A percentile compares a stretch with the other conserved stretches of the same genome.
Conservation (phyloP, 2,113 vertebrate species). For the Salvelinus sp. region DNA sequence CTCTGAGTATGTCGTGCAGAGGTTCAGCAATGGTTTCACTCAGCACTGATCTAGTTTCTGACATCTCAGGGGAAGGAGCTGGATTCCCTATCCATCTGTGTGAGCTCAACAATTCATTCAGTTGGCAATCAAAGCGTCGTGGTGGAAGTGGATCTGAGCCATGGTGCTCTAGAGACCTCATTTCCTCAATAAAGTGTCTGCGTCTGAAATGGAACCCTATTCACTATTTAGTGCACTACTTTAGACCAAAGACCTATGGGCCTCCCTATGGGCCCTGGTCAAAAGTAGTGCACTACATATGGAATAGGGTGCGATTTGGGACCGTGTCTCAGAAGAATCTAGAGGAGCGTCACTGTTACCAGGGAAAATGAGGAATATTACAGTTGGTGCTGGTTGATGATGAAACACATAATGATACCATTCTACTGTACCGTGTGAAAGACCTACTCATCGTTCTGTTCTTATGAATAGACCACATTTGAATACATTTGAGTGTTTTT, state of each 20-base stretch:
- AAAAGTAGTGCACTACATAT: too few relatives aligned
- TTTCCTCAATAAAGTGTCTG: constrained; percentile 54
- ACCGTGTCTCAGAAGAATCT: too few relatives aligned
- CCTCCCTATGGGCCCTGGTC: too few relatives aligned
- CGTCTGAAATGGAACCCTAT: background rate
- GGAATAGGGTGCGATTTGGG: too few relatives aligned
- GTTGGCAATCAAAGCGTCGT: constrained; percentile 56
- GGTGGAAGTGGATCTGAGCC: constrained; percentile 52
- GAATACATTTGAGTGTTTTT: too few relatives aligned
- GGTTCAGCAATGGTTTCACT: constrained; percentile 50
- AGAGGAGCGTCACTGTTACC: too few relatives aligned
- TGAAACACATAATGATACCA: background rate
- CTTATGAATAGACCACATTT: too few relatives aligned
- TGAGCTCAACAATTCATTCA: constrained; percentile 64
- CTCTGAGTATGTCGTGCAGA: background rate
- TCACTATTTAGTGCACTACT: background rate
- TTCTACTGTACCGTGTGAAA: background rate
- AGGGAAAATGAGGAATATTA: background rate
- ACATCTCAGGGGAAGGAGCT: constrained; percentile 54
- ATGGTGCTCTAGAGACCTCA: constrained; percentile 58
- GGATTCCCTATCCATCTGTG: constrained; percentile 55
- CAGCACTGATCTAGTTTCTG: constrained; percentile 64
- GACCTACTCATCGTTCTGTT: too few relatives aligned
- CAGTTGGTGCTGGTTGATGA: background rate
- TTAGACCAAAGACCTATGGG: too few relatives aligned